Evolutionary conservation across 2,797 vertebrate genomes (phyloP), one percentile per base, ranked within the genome.

Genomic region (Trichosurus vulpecula): DNA sequence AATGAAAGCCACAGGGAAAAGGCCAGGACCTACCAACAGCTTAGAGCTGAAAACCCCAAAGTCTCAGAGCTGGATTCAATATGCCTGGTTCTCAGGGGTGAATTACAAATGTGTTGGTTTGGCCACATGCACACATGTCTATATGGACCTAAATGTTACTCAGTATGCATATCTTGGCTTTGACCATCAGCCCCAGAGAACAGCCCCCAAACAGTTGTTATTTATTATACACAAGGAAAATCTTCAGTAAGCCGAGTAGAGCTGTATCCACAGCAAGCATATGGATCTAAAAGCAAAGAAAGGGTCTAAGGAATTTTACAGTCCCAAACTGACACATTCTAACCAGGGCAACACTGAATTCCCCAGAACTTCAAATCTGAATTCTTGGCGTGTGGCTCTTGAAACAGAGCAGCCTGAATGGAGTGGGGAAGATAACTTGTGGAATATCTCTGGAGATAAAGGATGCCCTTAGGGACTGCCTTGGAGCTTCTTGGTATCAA

Each of bases 61-160:
- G 89, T 94, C 12, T 13, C 54, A 95, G 52, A 58, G 29, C 29
- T 91, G 53, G 93, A 90, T 91, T 81, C 58, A 90, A 74, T n/a
- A 74, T 52, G 2, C 22, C 87, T 92, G 53, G 47, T 93, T 92
- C 53, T 55, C 90, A 92, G 93, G 35, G 31, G 22, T 54, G 52
- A 31, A 10, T 52, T 74, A 94, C 30, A 93, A 41, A 35, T 27
- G 31, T 1, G 0, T 12, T 6, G 19, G 19, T 81, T 81, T 81
- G n/a, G n/a, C 54, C 54, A 53, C 2, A 81, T 0, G 41, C 1
- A 57, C 31, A 56, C 2, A 41, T 51, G 91, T 91, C 10, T n/a
- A 53, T 2, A 52, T 10, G 66, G 53, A 25, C 1, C 31, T 90
- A 94, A 91, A 91, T 25, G 54, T 22, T 91, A 74, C 41, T 25